Base-by-base conservation (phyloP, 1,140 invertebrate genomes). In the Homarus americanus region DNA sequence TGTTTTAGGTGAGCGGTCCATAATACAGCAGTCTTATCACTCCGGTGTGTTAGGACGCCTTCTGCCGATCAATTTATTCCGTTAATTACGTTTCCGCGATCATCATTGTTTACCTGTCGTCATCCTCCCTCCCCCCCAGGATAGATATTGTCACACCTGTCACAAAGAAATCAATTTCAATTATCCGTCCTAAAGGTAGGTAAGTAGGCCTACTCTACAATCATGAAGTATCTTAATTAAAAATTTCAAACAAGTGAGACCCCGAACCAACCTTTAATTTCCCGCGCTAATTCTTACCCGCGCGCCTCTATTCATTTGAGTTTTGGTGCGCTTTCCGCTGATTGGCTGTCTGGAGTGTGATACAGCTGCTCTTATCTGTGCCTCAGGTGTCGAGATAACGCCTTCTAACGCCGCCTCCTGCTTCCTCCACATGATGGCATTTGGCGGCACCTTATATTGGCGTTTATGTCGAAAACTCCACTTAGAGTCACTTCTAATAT, bases 381-480 rank as follows among this genome's bases (percentile, higher is more conserved):
- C 79, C 87, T 82, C 87, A 83, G 87, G 87, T 90, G 87, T 90
- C 87, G 79, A 90, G 87, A 90, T 90, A 90, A 90, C 78, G 87
- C 79, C 49, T 73, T 72, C 79, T 82, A 82, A 90, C 85, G 75
- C 85, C 69, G 53, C 53, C 66, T 28, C 87, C 17, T 63, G 38
- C 84, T 58, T 78, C 79, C 63, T 58, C 63, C 79, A 53, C 72
- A 32, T 66, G 34, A 40, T 63, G 53, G 34, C 85, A 63, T 38
- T 79, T 79, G 53, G 75, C 85, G 75, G 84, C 85, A 78, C 34
- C 76, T 87, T 66, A 87, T 87, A 87, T 87, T 87, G 85, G 85
- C 85, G 85, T 87, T 87, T 87, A 63, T 87, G 85, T 87, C 85
- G 75, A 87, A 78, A 87, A 79, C 49, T 69, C 85, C 36, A 17